phyloP scores from a whole-genome alignment of 1,140 invertebrate genomes.

The Mactra quadrangularis region DNA sequence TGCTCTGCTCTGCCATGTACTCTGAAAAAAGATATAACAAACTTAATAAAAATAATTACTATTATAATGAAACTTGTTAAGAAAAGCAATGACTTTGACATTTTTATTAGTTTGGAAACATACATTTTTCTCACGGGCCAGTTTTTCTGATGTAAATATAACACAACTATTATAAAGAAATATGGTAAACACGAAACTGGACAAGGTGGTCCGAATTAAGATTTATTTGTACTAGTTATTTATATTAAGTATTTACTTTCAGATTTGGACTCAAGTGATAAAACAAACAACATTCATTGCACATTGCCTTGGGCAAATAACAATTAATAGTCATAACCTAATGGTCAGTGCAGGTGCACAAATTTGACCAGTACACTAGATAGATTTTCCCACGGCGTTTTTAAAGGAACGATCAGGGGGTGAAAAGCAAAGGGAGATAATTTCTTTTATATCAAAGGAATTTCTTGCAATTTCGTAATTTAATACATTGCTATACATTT shows the following conservation, averaged over 20 bases:
- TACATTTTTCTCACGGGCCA: not conserved
- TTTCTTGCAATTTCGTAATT: constrained; percentile 2
- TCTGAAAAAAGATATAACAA: not conserved
- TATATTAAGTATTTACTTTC: constrained; percentile 39
- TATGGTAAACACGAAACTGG: not conserved
- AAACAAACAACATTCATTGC: constrained; percentile 41
- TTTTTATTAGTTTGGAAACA: not conserved
- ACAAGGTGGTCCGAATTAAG: constrained; percentile 48
- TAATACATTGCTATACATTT: not conserved
- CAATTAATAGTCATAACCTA: constrained; percentile 40
- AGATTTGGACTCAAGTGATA: constrained; percentile 3
- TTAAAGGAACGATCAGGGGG: not conserved
- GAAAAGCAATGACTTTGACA: not conserved
- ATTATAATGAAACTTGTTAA: not conserved
- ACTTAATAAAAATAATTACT: not conserved
- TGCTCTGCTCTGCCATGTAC: not conserved
- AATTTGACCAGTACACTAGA: constrained; percentile 22
- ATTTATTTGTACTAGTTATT: constrained; percentile 49
- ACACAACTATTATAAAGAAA: not conserved
- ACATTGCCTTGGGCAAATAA: constrained; percentile 51
- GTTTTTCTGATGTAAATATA: not conserved
- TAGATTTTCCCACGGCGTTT: constrained; percentile 50
- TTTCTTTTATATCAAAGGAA: too few relatives aligned
- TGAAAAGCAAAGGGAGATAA: too few relatives aligned
- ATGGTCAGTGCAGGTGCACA: constrained; percentile 54